Base-by-base conservation (phyloP, 2,113 vertebrate species). In the Pteropus alecto region DNA sequence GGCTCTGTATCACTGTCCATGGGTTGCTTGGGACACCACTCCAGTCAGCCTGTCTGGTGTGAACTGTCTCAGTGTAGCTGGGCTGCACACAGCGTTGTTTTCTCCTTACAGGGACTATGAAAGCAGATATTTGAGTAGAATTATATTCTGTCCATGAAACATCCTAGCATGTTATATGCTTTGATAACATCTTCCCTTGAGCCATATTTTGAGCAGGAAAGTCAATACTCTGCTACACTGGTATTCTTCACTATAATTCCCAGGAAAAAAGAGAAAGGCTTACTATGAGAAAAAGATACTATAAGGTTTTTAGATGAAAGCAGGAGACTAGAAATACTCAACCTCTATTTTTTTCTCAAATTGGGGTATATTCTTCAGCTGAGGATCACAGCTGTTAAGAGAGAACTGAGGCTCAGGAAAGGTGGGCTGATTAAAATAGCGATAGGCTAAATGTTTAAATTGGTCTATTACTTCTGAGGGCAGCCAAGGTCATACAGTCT, bases 1-100 rank as follows among this genome's bases (percentile, higher is more conserved):
- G 86, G 96, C 82, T 88, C 76, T 77, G 43, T 84, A 58, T 93
- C 87, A 30, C 51, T 94, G n/a, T 28, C 58, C 41, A 22, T 63
- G 18, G 5, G 41, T 38, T n/a, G 54, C 33, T 21, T 65, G 82
- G 65, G 85, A 46, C 61, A 58, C 67, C 63, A 30, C 7, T 46
- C 24, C n/a, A 22, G 41, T 77, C 61, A 87, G 28, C 43, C 43
- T 51, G n/a, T 85, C 93, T 88, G 41, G 61, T 46, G 76, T 89
- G 68, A 93, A 89, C 56, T 85, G 41, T 87, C 35, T 86, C 91
- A 93, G 41, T 6, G 30, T 26, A 79, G 26, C 51, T 16, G 24
- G 10, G 33, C 78, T 68, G 14, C 24, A 38, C 10, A 56, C 5
- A 12, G 28, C n/a, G 7, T 61, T 63, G 33, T 60, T 88, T 89